phyloP scores from a whole-genome alignment of 2,888 invertebrate species.

The Perizoma flavofasciatum region DNA sequence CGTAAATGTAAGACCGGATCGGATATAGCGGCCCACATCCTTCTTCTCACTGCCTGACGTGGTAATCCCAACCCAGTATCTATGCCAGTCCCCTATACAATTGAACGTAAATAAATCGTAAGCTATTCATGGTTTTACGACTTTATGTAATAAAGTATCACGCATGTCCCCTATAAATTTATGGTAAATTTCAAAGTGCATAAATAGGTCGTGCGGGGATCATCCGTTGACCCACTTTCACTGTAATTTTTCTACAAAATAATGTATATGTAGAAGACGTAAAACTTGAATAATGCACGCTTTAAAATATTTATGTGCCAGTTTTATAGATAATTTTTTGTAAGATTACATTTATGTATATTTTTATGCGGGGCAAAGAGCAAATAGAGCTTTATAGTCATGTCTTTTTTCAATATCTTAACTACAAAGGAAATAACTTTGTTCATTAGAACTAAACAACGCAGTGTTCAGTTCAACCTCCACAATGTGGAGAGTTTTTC shows the following conservation, averaged over 20 bases:
- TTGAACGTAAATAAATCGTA: constrained; percentile 18
- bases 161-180: constrained; percentile 33
- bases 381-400: constrained; percentile 3
- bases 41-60: constrained; percentile 18
- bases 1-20: constrained; percentile 36
- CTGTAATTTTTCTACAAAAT: constrained; percentile 45
- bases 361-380: not conserved
- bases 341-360: constrained; percentile 22
- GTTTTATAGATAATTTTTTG: constrained; percentile 19
- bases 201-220: constrained; percentile 47
- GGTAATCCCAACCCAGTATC: constrained; percentile 20
- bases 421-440: not conserved
- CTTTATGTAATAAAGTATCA: constrained; percentile 32
- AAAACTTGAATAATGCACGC: constrained; percentile 17
- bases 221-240: constrained; percentile 63
- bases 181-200: constrained; percentile 38
- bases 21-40: constrained; percentile 25
- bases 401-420: not conserved
- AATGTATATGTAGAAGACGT: constrained; percentile 23
- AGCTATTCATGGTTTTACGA: constrained; percentile 35
- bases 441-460: too few species aligned
- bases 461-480: too few species aligned
- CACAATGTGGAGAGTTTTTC: too few species aligned
- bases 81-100: constrained; percentile 14
- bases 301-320: constrained; percentile 24